These are phyloP conservation scores for Pseudochaenichthys georgianus DNA, from an alignment of 2,797 vertebrate genomes.

Conservation along the genomic window DNA sequence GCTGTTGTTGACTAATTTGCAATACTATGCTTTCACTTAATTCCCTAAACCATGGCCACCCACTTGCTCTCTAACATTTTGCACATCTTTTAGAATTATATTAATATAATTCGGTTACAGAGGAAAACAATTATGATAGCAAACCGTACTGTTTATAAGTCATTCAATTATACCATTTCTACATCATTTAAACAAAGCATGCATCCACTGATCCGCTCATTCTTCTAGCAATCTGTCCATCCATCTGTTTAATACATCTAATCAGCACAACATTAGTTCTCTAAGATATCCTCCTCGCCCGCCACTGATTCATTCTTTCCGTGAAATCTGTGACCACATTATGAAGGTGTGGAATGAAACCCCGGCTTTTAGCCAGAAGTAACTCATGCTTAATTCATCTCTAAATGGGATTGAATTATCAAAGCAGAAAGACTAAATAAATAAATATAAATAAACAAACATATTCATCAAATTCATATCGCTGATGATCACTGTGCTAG, in stretches of 20 bases:
- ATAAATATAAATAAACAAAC: neutral
- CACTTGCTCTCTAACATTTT: slow-evolving; percentile 5
- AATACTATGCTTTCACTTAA: slow-evolving; percentile 60
- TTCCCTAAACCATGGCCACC: slow-evolving; percentile 12
- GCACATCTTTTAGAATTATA: neutral
- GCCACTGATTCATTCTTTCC: slow-evolving; percentile 40
- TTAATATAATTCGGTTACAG: neutral
- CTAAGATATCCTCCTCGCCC: slow-evolving; percentile 28
- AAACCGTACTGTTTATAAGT: slow-evolving; percentile 9
- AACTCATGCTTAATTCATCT: slow-evolving; percentile 1
- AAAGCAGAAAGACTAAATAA: neutral
- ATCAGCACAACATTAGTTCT: slow-evolving; percentile 40
- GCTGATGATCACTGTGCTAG: neutral
- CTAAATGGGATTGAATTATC: neutral
- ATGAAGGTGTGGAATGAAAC: slow-evolving; percentile 70
- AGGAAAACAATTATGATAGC: slow-evolving; percentile 1
- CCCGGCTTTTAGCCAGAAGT: slow-evolving; percentile 6
- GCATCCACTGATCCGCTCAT: slow-evolving; percentile 61
- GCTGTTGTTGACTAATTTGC: slow-evolving; percentile 57
- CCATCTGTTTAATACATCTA: slow-evolving; percentile 77
- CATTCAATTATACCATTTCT: slow-evolving; percentile 15
- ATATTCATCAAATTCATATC: neutral
- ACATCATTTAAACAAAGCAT: slow-evolving; percentile 51
- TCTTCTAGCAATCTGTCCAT: slow-evolving; percentile 75
- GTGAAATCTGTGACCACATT: slow-evolving; percentile 21